Evolutionary conservation across 2,888 invertebrate species (phyloP).

Genomic region (Euproctis similis): DNA sequence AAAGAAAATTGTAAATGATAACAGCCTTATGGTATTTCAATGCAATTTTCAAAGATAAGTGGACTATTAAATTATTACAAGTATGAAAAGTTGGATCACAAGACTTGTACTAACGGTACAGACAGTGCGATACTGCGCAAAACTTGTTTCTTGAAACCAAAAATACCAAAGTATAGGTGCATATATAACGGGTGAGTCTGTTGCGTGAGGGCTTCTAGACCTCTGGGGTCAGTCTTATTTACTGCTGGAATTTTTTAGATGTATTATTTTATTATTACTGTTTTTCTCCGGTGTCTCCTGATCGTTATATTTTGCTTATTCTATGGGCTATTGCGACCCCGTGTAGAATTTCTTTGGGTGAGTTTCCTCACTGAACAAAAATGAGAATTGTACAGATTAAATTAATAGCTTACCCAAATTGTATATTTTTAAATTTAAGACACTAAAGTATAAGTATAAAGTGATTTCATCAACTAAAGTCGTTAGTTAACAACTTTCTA

Average conservation of each 20-base stretch:
- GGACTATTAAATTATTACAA: conserved; percentile 69
- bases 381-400: too few relatives aligned
- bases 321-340: too few relatives aligned
- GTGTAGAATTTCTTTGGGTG: too few relatives aligned
- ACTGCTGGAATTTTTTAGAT: too few relatives aligned
- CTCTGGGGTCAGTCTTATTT: conserved; percentile 43
- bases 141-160: conserved; percentile 66
- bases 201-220: conserved; percentile 58
- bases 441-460: too few relatives aligned
- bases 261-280: too few relatives aligned
- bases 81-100: conserved; percentile 68
- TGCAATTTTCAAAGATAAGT: conserved; percentile 38
- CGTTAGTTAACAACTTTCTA: background rate
- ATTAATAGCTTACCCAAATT: too few relatives aligned
- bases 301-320: too few relatives aligned
- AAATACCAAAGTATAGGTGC: conserved; percentile 43
- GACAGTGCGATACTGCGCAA: conserved; percentile 55
- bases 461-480: conserved; percentile 16
- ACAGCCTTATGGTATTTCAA: conserved; percentile 5
- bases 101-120: conserved; percentile 60
- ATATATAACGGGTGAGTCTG: conserved; percentile 32
- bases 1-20: too few relatives aligned
- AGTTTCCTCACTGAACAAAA: too few relatives aligned
- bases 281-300: too few relatives aligned
- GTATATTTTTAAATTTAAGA: too few relatives aligned